Conservation (phyloP, 2,797 vertebrate genomes). For the Poeciliopsis gracilis region DNA sequence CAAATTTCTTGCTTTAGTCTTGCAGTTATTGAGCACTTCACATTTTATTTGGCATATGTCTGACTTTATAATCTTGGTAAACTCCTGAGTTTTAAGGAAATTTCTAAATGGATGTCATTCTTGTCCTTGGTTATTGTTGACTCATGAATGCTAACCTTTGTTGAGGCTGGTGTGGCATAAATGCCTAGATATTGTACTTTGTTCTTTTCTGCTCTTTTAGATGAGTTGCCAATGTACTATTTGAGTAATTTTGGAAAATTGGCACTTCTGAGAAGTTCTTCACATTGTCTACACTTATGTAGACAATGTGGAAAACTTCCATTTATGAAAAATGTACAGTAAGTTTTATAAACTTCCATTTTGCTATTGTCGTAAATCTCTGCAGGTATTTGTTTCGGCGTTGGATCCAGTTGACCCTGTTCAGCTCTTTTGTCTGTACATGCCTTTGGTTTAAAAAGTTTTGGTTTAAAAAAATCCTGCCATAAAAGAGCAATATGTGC, state of each 20-base stretch:
- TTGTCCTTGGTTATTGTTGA: background rate
- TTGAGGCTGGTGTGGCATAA: background rate
- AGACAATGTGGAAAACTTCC: too few relatives aligned
- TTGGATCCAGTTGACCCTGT: constrained; percentile 8
- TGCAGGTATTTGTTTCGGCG: constrained; percentile 4
- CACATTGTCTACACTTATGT: background rate
- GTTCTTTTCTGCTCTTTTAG: background rate
- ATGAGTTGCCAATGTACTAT: background rate
- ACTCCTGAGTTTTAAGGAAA: background rate
- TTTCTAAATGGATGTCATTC: background rate
- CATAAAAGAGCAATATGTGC: constrained; percentile 22
- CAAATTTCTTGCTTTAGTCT: background rate
- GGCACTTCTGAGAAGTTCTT: background rate
- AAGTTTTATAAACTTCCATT: background rate
- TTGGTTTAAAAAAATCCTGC: constrained; percentile 12
- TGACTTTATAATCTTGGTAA: background rate
- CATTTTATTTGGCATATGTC: background rate
- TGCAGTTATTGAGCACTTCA: background rate
- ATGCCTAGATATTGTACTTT: background rate
- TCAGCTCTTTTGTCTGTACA: constrained; percentile 28
- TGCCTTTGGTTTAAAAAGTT: constrained; percentile 21
- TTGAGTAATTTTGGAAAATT: background rate
- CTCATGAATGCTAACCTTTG: background rate
- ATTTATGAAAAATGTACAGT: too few relatives aligned
- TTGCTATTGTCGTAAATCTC: constrained; percentile 1